Evolutionary conservation across 2,797 vertebrate genomes (phyloP).

Genomic region (Pagetopsis macropterus): DNA sequence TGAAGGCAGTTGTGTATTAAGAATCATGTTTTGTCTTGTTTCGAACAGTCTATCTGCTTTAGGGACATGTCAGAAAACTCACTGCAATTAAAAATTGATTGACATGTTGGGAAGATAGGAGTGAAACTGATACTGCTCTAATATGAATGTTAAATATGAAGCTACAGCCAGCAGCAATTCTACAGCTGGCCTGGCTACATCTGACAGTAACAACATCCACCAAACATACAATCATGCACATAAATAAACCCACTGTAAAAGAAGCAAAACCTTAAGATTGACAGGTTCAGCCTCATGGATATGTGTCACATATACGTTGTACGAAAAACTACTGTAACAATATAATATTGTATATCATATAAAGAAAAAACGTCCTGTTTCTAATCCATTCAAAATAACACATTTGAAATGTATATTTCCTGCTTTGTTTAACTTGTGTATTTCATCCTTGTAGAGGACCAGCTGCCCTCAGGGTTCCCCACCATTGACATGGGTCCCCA

Average conservation of each 20-base stretch:
- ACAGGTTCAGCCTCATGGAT: neutral
- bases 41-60: neutral
- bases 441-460: constrained; percentile 88
- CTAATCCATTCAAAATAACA: neutral
- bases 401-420: neutral
- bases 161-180: neutral
- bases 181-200: neutral
- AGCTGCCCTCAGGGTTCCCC: constrained; percentile 95
- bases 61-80: neutral
- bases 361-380: neutral
- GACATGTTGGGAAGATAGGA: neutral
- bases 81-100: neutral
- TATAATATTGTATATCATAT: neutral
- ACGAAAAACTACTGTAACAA: neutral
- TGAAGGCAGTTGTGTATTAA: neutral
- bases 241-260: neutral
- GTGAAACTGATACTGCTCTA: neutral
- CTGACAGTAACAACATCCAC: neutral
- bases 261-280: neutral
- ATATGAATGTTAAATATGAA: neutral
- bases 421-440: constrained; percentile 36
- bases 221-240: neutral
- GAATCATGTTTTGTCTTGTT: neutral
- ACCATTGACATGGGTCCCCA: constrained; percentile 99
- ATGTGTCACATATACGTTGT: neutral